phyloP scores from a whole-genome alignment of 2,888 invertebrate genomes.

The Mayetiola destructor region DNA sequence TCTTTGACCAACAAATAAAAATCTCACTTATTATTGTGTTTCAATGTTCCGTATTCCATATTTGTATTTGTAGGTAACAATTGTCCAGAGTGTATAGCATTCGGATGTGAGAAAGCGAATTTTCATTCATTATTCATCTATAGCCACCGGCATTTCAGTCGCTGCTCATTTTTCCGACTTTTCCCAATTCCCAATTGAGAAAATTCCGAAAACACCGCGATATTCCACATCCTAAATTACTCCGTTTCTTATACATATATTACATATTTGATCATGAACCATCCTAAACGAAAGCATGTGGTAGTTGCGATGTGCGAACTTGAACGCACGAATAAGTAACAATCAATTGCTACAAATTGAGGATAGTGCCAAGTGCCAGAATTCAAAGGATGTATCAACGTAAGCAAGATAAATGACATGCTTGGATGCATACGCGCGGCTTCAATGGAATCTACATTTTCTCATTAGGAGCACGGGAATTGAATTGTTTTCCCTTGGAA shows the following conservation, averaged over 20 bases:
- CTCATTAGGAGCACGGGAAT: too few relatives aligned
- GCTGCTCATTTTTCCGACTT: background rate
- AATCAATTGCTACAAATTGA: background rate
- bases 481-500: too few relatives aligned
- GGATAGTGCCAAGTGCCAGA: background rate
- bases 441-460: too few relatives aligned
- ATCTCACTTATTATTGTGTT: too few relatives aligned
- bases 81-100: background rate
- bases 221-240: background rate
- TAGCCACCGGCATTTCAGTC: background rate
- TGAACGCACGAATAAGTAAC: slow-evolving; percentile 2
- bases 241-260: background rate
- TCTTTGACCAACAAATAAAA: too few relatives aligned
- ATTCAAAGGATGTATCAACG: too few relatives aligned
- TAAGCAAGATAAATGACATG: too few relatives aligned
- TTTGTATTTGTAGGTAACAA: too few relatives aligned
- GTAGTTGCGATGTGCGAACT: background rate
- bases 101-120: slow-evolving; percentile 1
- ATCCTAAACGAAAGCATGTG: background rate
- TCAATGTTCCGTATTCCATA: too few relatives aligned
- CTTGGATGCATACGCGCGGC: too few relatives aligned
- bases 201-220: background rate
- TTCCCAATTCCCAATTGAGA: background rate
- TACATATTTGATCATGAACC: too few relatives aligned
- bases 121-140: background rate